Conservation (phyloP, 2,113 vertebrate species). For the Rhadina sibilatrix region DNA sequence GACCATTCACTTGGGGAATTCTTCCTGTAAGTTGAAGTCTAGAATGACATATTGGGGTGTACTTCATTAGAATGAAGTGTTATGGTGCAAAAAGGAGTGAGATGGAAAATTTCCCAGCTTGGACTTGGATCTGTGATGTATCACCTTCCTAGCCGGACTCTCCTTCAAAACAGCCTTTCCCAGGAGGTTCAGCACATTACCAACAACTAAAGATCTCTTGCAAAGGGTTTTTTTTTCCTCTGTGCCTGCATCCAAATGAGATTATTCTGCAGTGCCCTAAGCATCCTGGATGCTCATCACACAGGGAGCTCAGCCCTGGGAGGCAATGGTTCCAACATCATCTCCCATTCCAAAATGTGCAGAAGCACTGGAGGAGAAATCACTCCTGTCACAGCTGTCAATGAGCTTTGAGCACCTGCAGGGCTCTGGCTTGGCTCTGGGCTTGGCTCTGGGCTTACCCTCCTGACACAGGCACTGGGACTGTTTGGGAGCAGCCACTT, state of each 20-base stretch:
- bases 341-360: background rate
- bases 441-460: background rate
- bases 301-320: background rate
- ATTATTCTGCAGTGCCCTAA: background rate
- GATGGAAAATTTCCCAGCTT: background rate
- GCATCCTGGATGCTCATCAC: background rate
- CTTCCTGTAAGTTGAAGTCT: background rate
- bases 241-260: background rate
- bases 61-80: background rate
- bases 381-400: background rate
- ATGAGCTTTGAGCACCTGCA: fast-evolving
- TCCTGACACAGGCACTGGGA: background rate
- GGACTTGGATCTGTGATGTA: background rate
- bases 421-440: background rate
- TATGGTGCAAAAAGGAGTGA: background rate
- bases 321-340: background rate
- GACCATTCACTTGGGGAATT: background rate
- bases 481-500: background rate
- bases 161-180: background rate
- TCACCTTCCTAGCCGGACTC: background rate
- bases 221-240: background rate
- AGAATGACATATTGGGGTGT: background rate
- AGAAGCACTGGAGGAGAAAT: background rate
- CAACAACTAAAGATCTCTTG: background rate
- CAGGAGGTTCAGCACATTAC: background rate